Conservation (phyloP, 2,888 invertebrate genomes). For the Caenorhabditis sp. region DNA sequence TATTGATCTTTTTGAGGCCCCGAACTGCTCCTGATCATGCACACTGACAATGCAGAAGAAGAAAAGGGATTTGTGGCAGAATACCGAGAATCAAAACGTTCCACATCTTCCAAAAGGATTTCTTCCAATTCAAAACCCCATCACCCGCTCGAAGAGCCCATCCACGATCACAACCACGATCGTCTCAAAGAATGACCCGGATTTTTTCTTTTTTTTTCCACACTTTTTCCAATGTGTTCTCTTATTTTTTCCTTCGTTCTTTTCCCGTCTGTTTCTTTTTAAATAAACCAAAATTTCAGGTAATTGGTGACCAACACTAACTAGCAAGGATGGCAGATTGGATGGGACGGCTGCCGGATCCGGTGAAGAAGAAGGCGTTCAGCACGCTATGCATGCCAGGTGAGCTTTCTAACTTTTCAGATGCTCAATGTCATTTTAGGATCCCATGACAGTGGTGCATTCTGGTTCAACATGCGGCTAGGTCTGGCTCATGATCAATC, state of each 20-base stretch:
- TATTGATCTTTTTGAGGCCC: conserved; percentile 35
- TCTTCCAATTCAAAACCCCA: conserved; percentile 12
- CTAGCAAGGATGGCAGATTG: conserved; percentile 59
- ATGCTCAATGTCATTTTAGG: conserved; percentile 24
- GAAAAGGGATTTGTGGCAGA: conserved; percentile 80
- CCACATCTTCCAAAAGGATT: conserved; percentile 25
- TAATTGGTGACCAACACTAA: background rate
- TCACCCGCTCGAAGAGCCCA: conserved; percentile 57
- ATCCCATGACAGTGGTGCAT: conserved; percentile 73
- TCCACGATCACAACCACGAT: conserved; percentile 59
- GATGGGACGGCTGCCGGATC: conserved; percentile 68
- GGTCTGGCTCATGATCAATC: conserved; percentile 71
- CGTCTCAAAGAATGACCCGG: conserved; percentile 27
- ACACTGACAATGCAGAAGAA: conserved; percentile 79
- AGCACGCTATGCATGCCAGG: conserved; percentile 68
- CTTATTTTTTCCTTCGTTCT: background rate
- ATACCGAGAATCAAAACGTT: conserved; percentile 67
- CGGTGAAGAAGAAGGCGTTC: conserved; percentile 49
- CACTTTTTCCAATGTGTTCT: conserved; percentile 1
- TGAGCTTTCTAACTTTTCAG: conserved; percentile 9
- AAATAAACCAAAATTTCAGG: conserved; percentile 9
- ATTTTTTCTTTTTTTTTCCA: conserved; percentile 4
- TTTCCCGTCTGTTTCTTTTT: background rate
- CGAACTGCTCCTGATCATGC: conserved; percentile 71
- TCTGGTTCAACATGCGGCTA: conserved; percentile 52